These are phyloP conservation scores for Gymnopithys bicolor DNA, from an alignment of 2,797 vertebrate genomes.

Conservation along the genomic window DNA sequence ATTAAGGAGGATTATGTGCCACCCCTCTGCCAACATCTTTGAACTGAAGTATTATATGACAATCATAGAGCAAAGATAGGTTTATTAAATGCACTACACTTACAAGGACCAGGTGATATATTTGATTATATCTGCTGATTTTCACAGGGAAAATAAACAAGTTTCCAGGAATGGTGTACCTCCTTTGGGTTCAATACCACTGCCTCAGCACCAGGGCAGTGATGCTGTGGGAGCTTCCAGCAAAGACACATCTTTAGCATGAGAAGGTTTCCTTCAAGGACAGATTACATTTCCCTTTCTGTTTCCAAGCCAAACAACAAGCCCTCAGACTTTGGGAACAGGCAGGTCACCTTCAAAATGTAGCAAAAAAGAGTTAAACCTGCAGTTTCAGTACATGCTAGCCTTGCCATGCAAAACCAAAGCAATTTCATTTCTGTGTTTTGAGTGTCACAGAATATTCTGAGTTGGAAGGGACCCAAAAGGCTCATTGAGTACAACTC, in stretches of 20 bases:
- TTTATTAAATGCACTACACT: background rate
- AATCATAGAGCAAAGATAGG: background rate
- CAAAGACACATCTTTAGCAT: background rate
- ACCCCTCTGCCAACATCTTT: background rate
- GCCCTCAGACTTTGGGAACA: background rate
- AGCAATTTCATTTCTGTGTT: background rate
- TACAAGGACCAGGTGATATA: background rate
- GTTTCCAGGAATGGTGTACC: background rate
- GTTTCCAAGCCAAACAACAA: background rate
- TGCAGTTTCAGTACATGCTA: background rate
- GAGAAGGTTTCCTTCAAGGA: rapidly evolving
- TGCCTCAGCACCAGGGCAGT: background rate
- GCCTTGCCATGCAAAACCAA: background rate
- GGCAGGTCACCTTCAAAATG: background rate
- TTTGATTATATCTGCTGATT: background rate
- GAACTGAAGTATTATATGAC: background rate
- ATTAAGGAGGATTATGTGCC: background rate
- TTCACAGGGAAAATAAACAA: background rate
- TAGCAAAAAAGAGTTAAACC: background rate
- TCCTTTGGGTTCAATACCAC: background rate
- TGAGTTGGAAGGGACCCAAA: background rate
- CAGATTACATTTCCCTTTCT: background rate
- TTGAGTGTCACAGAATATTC: background rate
- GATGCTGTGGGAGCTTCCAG: background rate
- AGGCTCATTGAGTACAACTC: background rate